phyloP scores from a whole-genome alignment of 2,797 vertebrate genomes.

The Anniella stebbinsi region DNA sequence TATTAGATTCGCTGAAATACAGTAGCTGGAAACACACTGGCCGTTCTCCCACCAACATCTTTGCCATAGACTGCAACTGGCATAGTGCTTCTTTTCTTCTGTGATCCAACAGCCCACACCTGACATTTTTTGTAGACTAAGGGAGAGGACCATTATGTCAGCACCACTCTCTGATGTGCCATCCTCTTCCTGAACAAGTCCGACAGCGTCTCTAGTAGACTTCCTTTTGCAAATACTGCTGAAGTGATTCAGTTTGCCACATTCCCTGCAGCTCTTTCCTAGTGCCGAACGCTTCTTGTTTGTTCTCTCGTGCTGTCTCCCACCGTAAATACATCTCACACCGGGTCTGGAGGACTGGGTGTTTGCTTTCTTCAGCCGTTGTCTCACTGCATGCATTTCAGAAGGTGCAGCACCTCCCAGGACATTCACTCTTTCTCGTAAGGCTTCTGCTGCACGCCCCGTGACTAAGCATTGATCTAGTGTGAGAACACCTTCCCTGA shows the following conservation, averaged over 20 bases:
- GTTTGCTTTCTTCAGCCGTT: not conserved
- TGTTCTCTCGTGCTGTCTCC: not conserved
- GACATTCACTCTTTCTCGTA: not conserved
- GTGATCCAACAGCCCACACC: not conserved
- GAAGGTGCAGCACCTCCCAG: not conserved
- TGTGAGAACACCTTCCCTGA: too few relatives aligned
- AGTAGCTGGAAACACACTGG: too few relatives aligned
- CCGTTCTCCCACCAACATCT: too few relatives aligned
- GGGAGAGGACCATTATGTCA: not conserved
- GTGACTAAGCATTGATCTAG: too few relatives aligned
- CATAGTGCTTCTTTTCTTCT: too few relatives aligned
- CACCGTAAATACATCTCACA: not conserved
- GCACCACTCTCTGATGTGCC: not conserved
- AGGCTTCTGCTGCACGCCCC: not conserved
- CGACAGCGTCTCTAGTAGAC: not conserved
- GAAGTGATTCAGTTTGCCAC: too few relatives aligned
- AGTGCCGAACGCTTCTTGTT: not conserved
- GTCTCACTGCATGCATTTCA: not conserved
- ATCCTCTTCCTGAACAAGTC: not conserved
- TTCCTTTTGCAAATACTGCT: not conserved
- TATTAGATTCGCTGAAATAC: too few relatives aligned
- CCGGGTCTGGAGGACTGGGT: not conserved
- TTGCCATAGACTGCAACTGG: too few relatives aligned
- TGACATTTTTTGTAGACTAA: not conserved
- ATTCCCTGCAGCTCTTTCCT: not conserved